Percentiles rank a stretch among this genome's conserved stretches.
Evolutionary conservation across 2,888 invertebrate genomes (phyloP).

Genomic region (Agonopterix alstromeriana): DNA sequence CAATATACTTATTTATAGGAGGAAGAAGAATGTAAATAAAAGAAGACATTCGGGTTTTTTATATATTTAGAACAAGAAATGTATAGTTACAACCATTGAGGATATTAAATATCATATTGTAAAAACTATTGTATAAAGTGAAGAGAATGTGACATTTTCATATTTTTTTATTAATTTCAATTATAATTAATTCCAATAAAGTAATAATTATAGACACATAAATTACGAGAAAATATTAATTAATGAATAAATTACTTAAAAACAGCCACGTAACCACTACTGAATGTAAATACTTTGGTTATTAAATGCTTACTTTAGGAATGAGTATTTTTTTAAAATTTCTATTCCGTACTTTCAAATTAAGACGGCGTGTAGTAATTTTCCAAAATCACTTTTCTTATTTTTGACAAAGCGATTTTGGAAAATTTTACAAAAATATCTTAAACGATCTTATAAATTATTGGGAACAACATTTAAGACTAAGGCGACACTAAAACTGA

Average conservation of each 20-base stretch:
- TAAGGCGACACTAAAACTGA: constrained; percentile 55
- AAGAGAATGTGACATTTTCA: constrained; percentile 74
- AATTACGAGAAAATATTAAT: constrained; percentile 72
- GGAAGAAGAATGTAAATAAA: constrained; percentile 28
- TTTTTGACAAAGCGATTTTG: constrained; percentile 25
- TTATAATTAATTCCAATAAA: constrained; percentile 72
- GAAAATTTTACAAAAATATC: constrained; percentile 43
- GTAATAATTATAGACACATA: constrained; percentile 75
- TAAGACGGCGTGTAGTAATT: constrained; percentile 45
- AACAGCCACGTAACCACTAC: constrained; percentile 74
- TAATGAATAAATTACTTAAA: constrained; percentile 68
- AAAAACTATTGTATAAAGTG: constrained; percentile 78
- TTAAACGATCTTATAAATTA: constrained; percentile 65
- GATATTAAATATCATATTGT: constrained; percentile 78
- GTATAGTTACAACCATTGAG: constrained; percentile 78
- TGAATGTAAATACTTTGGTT: constrained; percentile 68
- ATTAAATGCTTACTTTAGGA: constrained; percentile 70
- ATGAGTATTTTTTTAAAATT: constrained; percentile 61
- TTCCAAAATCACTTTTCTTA: constrained; percentile 34
- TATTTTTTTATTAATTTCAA: constrained; percentile 60
- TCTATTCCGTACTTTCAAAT: constrained; percentile 38
- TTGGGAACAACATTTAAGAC: constrained; percentile 71
- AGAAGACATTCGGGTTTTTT: constrained; percentile 51
- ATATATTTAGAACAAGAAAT: constrained; percentile 79
- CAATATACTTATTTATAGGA: too few relatives aligned